Evolutionary conservation across 64 coral and sea anemone species (phyloP).

Genomic region (Dendrophyllia cribrosa): DNA sequence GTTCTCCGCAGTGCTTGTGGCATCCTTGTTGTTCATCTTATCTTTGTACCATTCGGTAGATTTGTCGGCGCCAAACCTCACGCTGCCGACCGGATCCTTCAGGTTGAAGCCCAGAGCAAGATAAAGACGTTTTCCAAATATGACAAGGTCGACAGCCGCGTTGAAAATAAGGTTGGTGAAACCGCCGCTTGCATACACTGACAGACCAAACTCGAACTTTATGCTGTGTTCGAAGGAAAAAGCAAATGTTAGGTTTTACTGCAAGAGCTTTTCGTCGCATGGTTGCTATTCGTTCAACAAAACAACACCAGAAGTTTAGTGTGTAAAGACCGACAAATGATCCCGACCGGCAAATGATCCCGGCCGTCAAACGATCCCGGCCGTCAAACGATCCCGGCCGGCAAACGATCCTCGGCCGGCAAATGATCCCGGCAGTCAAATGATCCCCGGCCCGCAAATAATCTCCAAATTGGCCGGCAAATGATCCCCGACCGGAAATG

Average conservation of each 20-base stretch:
- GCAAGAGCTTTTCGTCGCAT: too few relatives aligned
- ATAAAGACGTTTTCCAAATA: slow-evolving; percentile 95
- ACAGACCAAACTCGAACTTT: slow-evolving; percentile 93
- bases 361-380: too few relatives aligned
- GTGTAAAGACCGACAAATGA: too few relatives aligned
- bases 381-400: too few relatives aligned
- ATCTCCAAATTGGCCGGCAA: too few relatives aligned
- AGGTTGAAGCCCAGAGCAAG: slow-evolving; percentile 75
- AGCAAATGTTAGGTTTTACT: not conserved
- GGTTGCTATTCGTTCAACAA: too few relatives aligned
- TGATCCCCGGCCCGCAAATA: too few relatives aligned
- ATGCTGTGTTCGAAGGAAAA: slow-evolving; percentile 22
- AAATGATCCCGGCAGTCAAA: too few relatives aligned
- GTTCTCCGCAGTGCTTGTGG: slow-evolving; percentile 80
- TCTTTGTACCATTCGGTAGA: slow-evolving; percentile 91
- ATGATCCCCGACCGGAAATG: too few relatives aligned
- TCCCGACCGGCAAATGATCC: too few relatives aligned
- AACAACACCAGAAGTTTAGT: too few relatives aligned
- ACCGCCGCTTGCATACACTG: slow-evolving; percentile 59
- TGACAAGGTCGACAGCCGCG: slow-evolving; percentile 93
- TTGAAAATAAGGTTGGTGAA: slow-evolving; percentile 76
- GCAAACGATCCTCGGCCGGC: too few relatives aligned
- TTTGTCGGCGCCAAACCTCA: slow-evolving; percentile 57
- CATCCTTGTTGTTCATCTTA: slow-evolving; percentile 87
- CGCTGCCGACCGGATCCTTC: slow-evolving; percentile 66